These are phyloP conservation scores for Carapus acus DNA, from an alignment of 2,797 vertebrate genomes.

Conservation along the genomic window DNA sequence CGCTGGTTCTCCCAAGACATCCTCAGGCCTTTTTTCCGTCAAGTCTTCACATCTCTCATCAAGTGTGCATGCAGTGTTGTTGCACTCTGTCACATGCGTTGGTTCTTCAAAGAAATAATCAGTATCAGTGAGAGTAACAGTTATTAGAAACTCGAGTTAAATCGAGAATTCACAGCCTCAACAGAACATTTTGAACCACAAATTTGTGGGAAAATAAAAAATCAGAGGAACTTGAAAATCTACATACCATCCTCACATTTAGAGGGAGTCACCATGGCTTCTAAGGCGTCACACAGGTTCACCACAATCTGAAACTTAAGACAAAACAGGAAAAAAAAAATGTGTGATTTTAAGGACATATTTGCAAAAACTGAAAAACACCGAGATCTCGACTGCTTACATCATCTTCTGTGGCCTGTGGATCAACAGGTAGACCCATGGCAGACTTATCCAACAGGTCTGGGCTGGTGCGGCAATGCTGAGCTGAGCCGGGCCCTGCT, in stretches of 20 bases:
- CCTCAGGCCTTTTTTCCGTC: constrained; percentile 6
- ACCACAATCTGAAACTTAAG: constrained; percentile 62
- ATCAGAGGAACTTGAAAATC: background rate
- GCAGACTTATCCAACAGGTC: constrained; percentile 66
- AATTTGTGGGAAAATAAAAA: too few relatives aligned
- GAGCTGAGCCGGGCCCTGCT: constrained; percentile 15
- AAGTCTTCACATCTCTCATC: constrained; percentile 3
- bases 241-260: constrained; percentile 44
- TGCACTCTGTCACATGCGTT: constrained; percentile 18
- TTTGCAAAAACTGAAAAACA: background rate
- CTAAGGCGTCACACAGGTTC: constrained; percentile 70
- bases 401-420: constrained; percentile 57
- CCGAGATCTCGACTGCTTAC: constrained; percentile 53
- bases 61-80: constrained; percentile 5
- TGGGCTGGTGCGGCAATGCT: constrained; percentile 59
- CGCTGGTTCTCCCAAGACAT: too few relatives aligned
- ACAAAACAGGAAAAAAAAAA: background rate
- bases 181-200: too few relatives aligned
- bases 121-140: background rate
- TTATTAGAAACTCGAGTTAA: too few relatives aligned
- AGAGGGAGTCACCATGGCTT: constrained; percentile 60
- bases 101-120: constrained; percentile 20
- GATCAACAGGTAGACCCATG: constrained; percentile 43
- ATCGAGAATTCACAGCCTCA: too few relatives aligned
- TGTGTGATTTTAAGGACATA: background rate